phyloP scores from a whole-genome alignment of 2,888 invertebrate genomes.

The Hesperia comma region DNA sequence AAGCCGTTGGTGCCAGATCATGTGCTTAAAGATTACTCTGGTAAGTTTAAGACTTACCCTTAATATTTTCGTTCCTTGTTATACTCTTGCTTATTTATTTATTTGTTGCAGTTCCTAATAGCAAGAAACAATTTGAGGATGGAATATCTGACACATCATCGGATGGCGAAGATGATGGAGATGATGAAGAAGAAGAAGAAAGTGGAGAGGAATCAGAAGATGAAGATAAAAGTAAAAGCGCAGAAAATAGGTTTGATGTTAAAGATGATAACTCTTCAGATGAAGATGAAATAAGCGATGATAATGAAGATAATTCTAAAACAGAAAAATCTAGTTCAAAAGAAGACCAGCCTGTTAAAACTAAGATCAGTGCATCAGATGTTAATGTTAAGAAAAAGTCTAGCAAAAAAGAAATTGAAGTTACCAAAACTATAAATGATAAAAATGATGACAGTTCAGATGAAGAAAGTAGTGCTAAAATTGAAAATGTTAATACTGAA shows the following conservation, averaged over 20 bases:
- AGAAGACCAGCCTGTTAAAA: conserved; percentile 25
- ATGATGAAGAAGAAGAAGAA: conserved; percentile 54
- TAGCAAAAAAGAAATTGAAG: conserved; percentile 28
- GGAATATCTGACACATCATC: conserved; percentile 71
- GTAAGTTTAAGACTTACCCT: conserved; percentile 47
- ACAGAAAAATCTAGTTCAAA: conserved; percentile 20
- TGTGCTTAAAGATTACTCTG: conserved; percentile 68
- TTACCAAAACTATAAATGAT: conserved; percentile 16
- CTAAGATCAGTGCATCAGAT: conserved; percentile 35
- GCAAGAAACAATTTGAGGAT: conserved; percentile 69
- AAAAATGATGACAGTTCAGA: conserved; percentile 31
- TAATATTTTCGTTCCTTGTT: no score
- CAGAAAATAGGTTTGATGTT: conserved; percentile 29
- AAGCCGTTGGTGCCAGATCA: conserved; percentile 73
- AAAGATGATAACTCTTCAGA: conserved; percentile 37
- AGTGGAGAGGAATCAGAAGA: conserved; percentile 41
- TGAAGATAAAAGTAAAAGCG: conserved; percentile 35
- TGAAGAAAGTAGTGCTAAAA: conserved; percentile 41
- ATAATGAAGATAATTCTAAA: conserved; percentile 20
- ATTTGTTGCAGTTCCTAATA: conserved; percentile 67
- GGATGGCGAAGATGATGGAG: conserved; percentile 59
- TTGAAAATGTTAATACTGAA: conserved; percentile 36
- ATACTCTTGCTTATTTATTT: not conserved
- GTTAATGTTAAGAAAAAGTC: conserved; percentile 42
- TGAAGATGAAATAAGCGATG: conserved; percentile 35